Evolutionary conservation across 35 echinoderm and acorn worm species (phyloP).

Genomic region (Acanthaster planci): DNA sequence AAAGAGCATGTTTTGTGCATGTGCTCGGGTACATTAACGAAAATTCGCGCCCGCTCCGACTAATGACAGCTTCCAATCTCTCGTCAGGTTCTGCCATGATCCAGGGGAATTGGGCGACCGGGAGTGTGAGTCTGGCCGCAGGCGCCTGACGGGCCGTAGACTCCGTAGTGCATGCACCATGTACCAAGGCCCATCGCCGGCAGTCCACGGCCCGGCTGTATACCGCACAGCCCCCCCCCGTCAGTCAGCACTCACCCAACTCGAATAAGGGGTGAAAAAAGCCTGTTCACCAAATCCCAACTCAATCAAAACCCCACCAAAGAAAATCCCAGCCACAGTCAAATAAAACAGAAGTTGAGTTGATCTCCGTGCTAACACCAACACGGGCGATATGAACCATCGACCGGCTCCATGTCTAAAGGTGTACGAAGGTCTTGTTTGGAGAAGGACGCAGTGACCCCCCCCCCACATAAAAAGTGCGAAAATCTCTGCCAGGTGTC

Average conservation of each 20-base stretch:
- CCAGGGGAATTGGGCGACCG: too few relatives aligned
- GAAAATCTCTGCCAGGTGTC: conserved; percentile 3
- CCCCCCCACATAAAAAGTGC: neutral
- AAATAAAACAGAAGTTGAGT: neutral
- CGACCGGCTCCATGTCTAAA: neutral
- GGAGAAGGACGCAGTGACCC: conserved; percentile 1
- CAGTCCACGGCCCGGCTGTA: too few relatives aligned
- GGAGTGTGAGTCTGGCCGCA: too few relatives aligned
- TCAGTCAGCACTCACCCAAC: conserved; percentile 5
- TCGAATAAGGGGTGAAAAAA: neutral
- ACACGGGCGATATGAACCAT: conserved; percentile 8
- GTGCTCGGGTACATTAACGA: too few relatives aligned
- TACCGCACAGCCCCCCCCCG: neutral
- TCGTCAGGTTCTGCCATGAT: too few relatives aligned
- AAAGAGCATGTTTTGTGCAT: too few relatives aligned
- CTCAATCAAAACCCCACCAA: conserved; percentile 23
- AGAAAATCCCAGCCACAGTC: neutral
- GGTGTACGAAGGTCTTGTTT: conserved; percentile 1
- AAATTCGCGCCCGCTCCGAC: too few relatives aligned
- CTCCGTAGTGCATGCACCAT: too few relatives aligned
- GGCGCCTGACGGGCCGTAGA: too few relatives aligned
- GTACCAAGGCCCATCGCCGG: too few relatives aligned
- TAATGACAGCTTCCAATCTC: too few relatives aligned
- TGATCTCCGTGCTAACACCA: neutral
- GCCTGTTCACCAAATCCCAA: neutral